Percentiles rank a stretch among this genome's conserved stretches.
phyloP scores from a whole-genome alignment of 2,113 vertebrate genomes.

The Nymphicus hollandicus region DNA sequence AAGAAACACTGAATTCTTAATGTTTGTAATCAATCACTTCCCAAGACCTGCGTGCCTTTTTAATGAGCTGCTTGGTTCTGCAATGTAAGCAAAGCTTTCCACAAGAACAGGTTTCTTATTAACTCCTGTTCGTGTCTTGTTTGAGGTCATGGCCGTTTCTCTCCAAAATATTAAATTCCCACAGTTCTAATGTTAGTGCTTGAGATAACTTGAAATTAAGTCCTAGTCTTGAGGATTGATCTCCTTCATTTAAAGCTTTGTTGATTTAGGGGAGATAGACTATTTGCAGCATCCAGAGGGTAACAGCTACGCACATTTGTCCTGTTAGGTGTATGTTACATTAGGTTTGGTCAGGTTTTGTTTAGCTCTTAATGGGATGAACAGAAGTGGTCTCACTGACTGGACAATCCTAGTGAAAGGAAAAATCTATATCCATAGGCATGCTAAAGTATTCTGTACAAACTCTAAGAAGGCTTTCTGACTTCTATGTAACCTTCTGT shows the following conservation, averaged over 20 bases:
- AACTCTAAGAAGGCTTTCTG: neutral
- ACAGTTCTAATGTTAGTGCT: neutral
- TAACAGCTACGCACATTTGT: neutral
- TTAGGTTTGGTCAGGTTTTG: neutral
- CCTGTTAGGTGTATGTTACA: fast-evolving
- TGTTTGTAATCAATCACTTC: neutral
- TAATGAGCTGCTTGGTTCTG: neutral
- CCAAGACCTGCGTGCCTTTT: neutral
- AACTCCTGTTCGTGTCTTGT: neutral
- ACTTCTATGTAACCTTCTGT: fast-evolving
- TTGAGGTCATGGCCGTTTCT: neutral
- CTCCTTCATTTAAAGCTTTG: neutral
- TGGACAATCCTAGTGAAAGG: neutral
- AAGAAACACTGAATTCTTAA: neutral
- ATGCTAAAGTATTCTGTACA: neutral
- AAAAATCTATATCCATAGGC: fast-evolving
- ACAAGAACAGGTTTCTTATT: neutral
- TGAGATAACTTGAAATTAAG: neutral
- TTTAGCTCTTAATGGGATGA: neutral
- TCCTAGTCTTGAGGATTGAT: neutral
- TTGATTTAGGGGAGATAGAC: neutral
- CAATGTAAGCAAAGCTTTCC: neutral
- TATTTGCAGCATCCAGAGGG: neutral
- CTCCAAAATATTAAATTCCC: neutral
- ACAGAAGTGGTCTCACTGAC: neutral